Evolutionary conservation across 1,140 invertebrate species (phyloP).

Genomic region (fruit fly (Drosophila melanogaster)): Release_6_plus_ISO1_MT NT_037436.4:18110001-18110500

Average conservation of each 20-base stretch:
- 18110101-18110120: constrained; percentile 25
- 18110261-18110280: constrained; percentile 61
- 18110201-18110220: constrained; percentile 41
- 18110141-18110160: constrained; percentile 54
- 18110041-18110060: constrained; percentile 74
- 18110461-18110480: constrained; percentile 69
- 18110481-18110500: constrained; percentile 69
- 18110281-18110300: constrained; percentile 53
- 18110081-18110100: constrained; percentile 54
- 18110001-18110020: constrained; percentile 25
- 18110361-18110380: constrained; percentile 3
- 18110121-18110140: constrained; percentile 2
- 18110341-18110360: constrained; percentile 4
- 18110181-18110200: constrained; percentile 66
- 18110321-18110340: background rate
- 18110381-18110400: constrained; percentile 3
- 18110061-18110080: constrained; percentile 69
- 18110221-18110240: constrained; percentile 6
- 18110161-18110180: constrained; percentile 56
- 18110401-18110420: constrained; percentile 28
- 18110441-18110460: constrained; percentile 74
- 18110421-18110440: constrained; percentile 67
- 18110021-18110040: constrained; percentile 59
- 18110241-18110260: constrained; percentile 34
- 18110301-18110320: constrained; percentile 30